phyloP scores from a whole-genome alignment of 64 coral and sea anemone species.

The Dendronephthya gigantea region DNA sequence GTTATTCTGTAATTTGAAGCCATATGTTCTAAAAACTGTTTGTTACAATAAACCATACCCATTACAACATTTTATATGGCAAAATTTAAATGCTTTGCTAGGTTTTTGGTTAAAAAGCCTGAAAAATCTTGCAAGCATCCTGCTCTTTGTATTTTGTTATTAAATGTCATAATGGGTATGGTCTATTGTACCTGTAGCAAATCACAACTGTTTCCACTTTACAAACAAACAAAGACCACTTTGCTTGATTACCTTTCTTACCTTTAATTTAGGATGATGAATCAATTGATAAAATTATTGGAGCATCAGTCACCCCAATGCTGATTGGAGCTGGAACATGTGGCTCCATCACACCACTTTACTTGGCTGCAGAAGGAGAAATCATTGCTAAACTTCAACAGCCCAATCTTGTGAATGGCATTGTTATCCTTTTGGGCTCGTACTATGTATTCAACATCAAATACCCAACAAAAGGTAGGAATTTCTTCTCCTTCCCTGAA shows the following conservation, averaged over 20 bases:
- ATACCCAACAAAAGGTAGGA: not conserved
- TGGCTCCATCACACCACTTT: not conserved
- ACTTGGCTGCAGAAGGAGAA: slow-evolving; percentile 27
- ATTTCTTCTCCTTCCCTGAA: slow-evolving; percentile 14
- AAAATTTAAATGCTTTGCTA: no score
- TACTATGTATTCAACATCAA: slow-evolving; percentile 17
- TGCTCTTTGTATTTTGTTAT: no score
- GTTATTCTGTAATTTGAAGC: no score
- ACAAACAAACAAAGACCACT: no score
- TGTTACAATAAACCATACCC: no score
- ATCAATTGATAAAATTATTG: slow-evolving; percentile 23
- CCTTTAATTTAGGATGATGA: slow-evolving; percentile 36
- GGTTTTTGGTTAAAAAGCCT: no score
- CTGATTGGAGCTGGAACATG: slow-evolving; percentile 14
- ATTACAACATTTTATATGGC: no score
- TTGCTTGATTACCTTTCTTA: not conserved
- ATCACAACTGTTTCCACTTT: no score
- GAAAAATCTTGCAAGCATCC: no score
- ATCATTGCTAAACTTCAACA: not conserved
- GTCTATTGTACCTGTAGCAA: no score
- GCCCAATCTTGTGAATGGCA: not conserved
- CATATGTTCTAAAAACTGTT: no score
- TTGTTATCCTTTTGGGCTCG: not conserved
- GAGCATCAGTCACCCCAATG: not conserved
- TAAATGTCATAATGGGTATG: no score